Evolutionary conservation across 2,797 vertebrate species (phyloP), one percentile per base, ranked within the genome.

Genomic region (Nannoperca obscura): DNA sequence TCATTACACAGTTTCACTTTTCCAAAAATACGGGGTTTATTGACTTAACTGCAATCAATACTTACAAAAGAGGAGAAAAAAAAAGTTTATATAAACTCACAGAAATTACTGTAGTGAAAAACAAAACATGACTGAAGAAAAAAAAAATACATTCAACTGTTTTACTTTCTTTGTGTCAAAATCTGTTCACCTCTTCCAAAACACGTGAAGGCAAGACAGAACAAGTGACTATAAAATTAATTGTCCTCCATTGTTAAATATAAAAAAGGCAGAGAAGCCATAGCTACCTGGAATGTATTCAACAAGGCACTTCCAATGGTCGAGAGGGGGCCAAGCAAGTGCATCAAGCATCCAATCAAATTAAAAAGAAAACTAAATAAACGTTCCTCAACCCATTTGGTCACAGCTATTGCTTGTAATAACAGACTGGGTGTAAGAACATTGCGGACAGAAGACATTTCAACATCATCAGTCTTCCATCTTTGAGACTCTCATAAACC

Each of bases 11-110:
- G 62, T 76, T 85, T 49, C 82, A 85, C 70, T 92, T 95, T 93
- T 96, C 92, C 87, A 95, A 96, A 93, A 95, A 96, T 95, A 96
- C 80, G 88, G 97, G 97, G 95, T 98, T 98, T 99, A 99, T 99
- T 99, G 97, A 97, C 97, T 98, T 96, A 98, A 98, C 97, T 98
- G 97, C 96, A 98, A 98, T 98, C 97, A 98, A 97, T 97, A 96
- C 95, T 98, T 98, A 98, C 97, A 98, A 98, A 96, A 96, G 49
- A 72, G 22, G 20, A 62, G n/a, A 11, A 44, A 95, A 95, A 94
- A 95, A 95, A 91, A 95, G 95, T 96, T 88, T 81, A 97, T 97
- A 97, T 96, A 97, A 98, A 97, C 96, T 97, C 96, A 97, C 97
- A 97, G 95, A 95, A 96, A 96, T 95, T 93, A 96, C 96, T 96